A percentile compares a stretch with the other conserved stretches of the same genome.
Evolutionary conservation across 1,140 invertebrate genomes (phyloP).

Genomic region (Listronotus bonariensis): DNA sequence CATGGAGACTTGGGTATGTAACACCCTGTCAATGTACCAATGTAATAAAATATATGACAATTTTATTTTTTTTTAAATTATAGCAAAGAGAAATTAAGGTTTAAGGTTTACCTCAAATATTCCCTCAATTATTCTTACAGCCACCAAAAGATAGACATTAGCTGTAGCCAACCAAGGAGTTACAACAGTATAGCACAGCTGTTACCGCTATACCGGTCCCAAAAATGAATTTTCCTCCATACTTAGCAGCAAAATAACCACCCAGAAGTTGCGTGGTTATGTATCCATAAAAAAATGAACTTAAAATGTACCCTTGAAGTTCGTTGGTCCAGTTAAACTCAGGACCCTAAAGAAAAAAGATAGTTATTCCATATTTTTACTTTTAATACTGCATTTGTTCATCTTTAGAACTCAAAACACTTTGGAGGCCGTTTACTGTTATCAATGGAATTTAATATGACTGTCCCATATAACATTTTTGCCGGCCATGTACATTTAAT

Average conservation of each 20-base stretch:
- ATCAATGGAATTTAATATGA: too few relatives aligned
- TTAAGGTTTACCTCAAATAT: constrained; percentile 74
- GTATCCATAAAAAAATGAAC: constrained; percentile 87
- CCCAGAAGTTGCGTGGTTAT: constrained; percentile 71
- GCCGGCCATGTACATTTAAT: too few relatives aligned
- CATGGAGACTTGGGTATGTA: constrained; percentile 88
- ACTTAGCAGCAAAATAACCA: constrained; percentile 61
- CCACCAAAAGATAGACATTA: constrained; percentile 72
- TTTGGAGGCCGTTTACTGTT: too few relatives aligned
- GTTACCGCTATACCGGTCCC: constrained; percentile 80
- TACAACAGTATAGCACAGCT: constrained; percentile 79
- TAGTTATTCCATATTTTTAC: too few relatives aligned
- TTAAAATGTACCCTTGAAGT: constrained; percentile 79
- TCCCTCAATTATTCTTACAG: constrained; percentile 82
- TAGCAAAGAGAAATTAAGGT: background rate
- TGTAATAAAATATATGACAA: too few relatives aligned
- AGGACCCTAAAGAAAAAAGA: constrained; percentile 33
- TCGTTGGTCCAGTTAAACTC: constrained; percentile 84
- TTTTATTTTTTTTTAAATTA: too few relatives aligned
- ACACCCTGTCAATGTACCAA: background rate
- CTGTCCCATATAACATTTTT: too few relatives aligned
- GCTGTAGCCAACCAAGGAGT: constrained; percentile 77
- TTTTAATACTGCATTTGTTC: too few relatives aligned
- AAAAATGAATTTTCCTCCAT: constrained; percentile 71
- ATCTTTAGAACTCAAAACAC: too few relatives aligned